phyloP scores from a whole-genome alignment of 2,888 invertebrate species.

The Philopedon plagiatum region DNA sequence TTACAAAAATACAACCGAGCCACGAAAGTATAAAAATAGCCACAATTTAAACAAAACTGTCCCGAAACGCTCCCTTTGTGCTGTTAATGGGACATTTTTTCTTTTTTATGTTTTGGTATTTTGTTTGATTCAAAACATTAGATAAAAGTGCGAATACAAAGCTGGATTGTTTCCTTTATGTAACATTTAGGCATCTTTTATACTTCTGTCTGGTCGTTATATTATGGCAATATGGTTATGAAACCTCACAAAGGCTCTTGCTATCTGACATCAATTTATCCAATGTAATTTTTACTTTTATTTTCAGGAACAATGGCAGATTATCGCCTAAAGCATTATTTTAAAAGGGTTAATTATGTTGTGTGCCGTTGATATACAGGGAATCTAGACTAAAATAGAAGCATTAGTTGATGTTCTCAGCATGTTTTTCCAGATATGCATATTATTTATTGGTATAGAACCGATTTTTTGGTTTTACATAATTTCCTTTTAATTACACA shows the following conservation, averaged over 20 bases:
- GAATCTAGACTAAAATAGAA: no score
- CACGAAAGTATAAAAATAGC: conserved; percentile 10
- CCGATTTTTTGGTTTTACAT: no score
- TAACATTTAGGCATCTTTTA: conserved; percentile 13
- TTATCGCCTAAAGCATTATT: background rate
- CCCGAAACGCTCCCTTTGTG: background rate
- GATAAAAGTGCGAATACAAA: conserved; percentile 18
- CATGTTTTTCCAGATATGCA: no score
- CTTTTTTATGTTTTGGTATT: conserved; percentile 7
- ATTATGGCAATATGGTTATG: conserved; percentile 8
- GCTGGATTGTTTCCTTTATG: conserved; percentile 18
- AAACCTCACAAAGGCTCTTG: background rate
- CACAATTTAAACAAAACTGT: conserved; percentile 17
- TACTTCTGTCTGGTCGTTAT: conserved; percentile 13
- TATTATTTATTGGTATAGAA: no score
- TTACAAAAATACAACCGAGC: background rate
- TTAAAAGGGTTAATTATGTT: no score
- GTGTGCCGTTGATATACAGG: no score
- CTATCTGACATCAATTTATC: conserved; percentile 13
- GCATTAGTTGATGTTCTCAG: no score
- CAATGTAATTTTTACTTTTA: conserved; percentile 11
- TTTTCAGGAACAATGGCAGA: background rate
- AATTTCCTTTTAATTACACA: no score
- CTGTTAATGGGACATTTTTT: background rate
- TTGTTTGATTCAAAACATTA: conserved; percentile 13